phyloP scores from a whole-genome alignment of 2,888 invertebrate genomes.

The Lepidochitona cinerea region DNA sequence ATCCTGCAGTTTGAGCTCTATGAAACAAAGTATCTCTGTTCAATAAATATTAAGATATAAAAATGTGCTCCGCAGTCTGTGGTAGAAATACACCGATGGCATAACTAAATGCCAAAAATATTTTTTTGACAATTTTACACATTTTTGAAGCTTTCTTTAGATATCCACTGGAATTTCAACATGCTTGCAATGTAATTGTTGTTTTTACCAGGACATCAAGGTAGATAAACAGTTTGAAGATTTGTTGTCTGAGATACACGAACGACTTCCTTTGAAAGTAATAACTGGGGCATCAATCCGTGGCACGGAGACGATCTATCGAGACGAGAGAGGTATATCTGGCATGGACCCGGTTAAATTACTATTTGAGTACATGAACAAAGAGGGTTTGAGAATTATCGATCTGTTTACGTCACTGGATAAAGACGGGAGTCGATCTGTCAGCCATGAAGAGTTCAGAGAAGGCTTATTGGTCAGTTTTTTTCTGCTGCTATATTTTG shows the following conservation, averaged over 20 bases:
- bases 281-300: slow-evolving; percentile 44
- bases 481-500: no score
- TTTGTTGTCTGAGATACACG: slow-evolving; percentile 39
- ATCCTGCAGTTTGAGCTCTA: no score
- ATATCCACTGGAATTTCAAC: no score
- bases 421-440: slow-evolving; percentile 49
- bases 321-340: slow-evolving; percentile 37
- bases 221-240: slow-evolving; percentile 47
- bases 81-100: no score
- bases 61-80: no score
- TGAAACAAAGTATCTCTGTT: no score
- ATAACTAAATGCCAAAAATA: no score
- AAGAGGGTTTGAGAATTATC: slow-evolving; percentile 51
- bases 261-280: slow-evolving; percentile 33
- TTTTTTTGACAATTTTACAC: no score
- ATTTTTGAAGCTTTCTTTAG: no score
- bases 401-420: slow-evolving; percentile 57
- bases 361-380: slow-evolving; percentile 55
- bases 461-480: slow-evolving; percentile 51
- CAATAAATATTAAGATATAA: no score
- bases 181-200: no score
- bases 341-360: slow-evolving; percentile 43
- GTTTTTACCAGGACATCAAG: slow-evolving; percentile 51
- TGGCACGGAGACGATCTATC: slow-evolving; percentile 25
- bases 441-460: slow-evolving; percentile 52